These are phyloP conservation scores for Phrynosoma blainvillii DNA, from an alignment of 2,113 vertebrate genomes.

Conservation along the genomic window DNA sequence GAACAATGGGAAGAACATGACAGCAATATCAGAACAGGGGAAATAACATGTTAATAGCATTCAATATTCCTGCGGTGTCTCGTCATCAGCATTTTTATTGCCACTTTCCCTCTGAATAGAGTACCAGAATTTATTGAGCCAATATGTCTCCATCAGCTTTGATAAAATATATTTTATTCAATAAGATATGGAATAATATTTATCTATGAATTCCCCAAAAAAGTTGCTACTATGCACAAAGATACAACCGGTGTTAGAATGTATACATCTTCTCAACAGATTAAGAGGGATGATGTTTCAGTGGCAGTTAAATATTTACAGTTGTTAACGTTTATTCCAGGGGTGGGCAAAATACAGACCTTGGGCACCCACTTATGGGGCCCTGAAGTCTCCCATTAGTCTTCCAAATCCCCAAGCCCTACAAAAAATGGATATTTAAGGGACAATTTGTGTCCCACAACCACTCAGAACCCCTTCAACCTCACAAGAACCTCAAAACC, in stretches of 20 bases:
- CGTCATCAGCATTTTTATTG: slow-evolving; percentile 86
- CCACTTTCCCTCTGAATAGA: slow-evolving; percentile 80
- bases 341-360: too few species aligned
- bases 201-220: slow-evolving; percentile 80
- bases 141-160: slow-evolving; percentile 85
- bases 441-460: too few species aligned
- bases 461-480: too few species aligned
- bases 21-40: slow-evolving; percentile 74
- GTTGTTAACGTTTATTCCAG: background rate
- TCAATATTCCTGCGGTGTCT: slow-evolving; percentile 79
- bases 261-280: background rate
- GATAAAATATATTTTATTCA: slow-evolving; percentile 86
- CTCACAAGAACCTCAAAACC: too few species aligned
- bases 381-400: too few species aligned
- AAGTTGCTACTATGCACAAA: background rate
- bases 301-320: background rate
- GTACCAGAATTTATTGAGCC: slow-evolving; percentile 86
- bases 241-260: background rate
- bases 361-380: too few species aligned
- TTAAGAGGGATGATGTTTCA: too few species aligned
- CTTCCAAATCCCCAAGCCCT: too few species aligned
- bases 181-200: slow-evolving; percentile 84
- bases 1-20: slow-evolving; percentile 72
- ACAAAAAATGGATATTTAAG: too few species aligned
- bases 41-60: slow-evolving; percentile 84